phyloP scores from a whole-genome alignment of 1,140 invertebrate species.

The Scaptomyza pallida region DNA sequence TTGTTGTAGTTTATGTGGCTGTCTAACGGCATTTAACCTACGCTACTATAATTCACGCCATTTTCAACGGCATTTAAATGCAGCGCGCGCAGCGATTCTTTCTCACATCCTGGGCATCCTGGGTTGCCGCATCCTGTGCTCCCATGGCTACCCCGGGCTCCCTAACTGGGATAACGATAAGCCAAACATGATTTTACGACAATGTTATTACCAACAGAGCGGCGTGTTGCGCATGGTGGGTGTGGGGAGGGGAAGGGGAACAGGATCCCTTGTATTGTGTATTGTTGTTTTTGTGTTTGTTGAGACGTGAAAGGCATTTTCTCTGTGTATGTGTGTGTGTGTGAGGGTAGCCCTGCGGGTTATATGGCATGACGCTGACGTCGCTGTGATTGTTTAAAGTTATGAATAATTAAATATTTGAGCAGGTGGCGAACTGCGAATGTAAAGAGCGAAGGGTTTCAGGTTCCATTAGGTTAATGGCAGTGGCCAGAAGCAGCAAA shows the following conservation, averaged over 20 bases:
- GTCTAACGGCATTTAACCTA: constrained; percentile 83
- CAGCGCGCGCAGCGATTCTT: constrained; percentile 51
- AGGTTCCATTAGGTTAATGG: constrained; percentile 42
- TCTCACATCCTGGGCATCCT: constrained; percentile 37
- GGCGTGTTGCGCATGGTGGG: too few species aligned
- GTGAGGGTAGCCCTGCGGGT: constrained; percentile 49
- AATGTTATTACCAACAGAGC: constrained; percentile 75
- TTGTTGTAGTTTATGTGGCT: constrained; percentile 71
- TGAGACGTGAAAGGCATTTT: constrained; percentile 62
- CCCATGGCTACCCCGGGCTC: constrained; percentile 8
- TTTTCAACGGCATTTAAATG: constrained; percentile 79
- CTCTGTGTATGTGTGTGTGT: not conserved
- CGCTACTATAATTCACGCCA: constrained; percentile 82
- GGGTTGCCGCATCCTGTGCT: constrained; percentile 8
- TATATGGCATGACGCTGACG: constrained; percentile 67
- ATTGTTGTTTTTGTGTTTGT: constrained; percentile 55
- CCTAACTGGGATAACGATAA: constrained; percentile 67
- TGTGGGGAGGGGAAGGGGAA: not conserved
- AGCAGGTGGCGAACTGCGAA: constrained; percentile 61
- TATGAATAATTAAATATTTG: constrained; percentile 84
- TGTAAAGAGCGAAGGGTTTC: constrained; percentile 4
- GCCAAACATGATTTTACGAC: constrained; percentile 83
- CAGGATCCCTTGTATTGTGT: constrained; percentile 50
- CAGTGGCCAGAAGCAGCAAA: not conserved
- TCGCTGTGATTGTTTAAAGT: constrained; percentile 80